Evolutionary conservation across 2,888 invertebrate species (phyloP).

Genomic region (Calephelis perditalis): DNA sequence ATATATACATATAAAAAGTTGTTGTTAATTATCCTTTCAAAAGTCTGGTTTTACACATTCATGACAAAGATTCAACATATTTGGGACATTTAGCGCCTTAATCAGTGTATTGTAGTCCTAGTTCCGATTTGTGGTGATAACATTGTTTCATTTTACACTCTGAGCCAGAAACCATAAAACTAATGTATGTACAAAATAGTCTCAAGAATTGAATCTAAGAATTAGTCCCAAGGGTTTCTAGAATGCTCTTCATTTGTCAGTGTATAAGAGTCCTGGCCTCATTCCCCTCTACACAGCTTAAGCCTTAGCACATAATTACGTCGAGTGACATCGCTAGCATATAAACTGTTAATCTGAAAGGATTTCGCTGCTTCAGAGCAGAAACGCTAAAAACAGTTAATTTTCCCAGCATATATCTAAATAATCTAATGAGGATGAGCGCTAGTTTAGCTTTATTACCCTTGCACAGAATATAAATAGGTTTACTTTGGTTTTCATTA

Average conservation of each 20-base stretch:
- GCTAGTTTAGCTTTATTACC: not conserved
- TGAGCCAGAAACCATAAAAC: no score
- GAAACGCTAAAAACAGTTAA: conserved; percentile 8
- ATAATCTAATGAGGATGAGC: conserved; percentile 7
- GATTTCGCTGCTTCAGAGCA: not conserved
- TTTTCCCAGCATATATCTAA: conserved; percentile 10
- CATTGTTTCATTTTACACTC: no score
- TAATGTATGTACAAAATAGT: no score
- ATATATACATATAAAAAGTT: no score
- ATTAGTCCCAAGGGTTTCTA: no score
- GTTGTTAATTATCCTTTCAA: no score
- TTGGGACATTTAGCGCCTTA: no score
- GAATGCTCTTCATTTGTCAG: not conserved
- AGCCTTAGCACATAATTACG: conserved; percentile 11
- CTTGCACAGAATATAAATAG: not conserved
- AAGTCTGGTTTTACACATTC: no score
- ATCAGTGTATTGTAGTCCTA: no score
- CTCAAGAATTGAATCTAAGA: no score
- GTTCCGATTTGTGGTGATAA: no score
- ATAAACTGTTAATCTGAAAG: conserved; percentile 10
- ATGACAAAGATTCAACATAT: no score
- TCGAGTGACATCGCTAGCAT: conserved; percentile 10
- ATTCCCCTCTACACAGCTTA: conserved; percentile 1
- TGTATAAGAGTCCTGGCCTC: conserved; percentile 2
- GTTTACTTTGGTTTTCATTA: not conserved